Conservation (phyloP, 1,140 invertebrate species). For the Drosophila tani region DNA sequence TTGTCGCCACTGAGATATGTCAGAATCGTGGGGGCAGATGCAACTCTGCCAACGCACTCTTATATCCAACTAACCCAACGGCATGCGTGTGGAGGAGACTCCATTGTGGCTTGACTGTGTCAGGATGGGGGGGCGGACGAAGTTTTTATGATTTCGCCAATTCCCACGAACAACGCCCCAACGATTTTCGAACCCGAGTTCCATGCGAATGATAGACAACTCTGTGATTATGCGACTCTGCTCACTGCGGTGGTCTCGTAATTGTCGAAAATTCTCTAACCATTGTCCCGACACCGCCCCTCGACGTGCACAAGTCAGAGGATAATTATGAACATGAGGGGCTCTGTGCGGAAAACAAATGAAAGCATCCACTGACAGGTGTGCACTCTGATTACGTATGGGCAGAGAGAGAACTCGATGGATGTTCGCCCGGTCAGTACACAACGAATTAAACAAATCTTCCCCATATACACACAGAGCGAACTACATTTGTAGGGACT, state of each 20-base stretch:
- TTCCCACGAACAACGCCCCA: constrained; percentile 20
- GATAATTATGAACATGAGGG: constrained; percentile 50
- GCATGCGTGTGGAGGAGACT: constrained; percentile 44
- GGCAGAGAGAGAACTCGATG: neutral
- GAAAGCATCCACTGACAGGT: constrained; percentile 19
- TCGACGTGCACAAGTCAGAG: constrained; percentile 22
- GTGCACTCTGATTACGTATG: constrained; percentile 12
- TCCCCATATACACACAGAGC: neutral
- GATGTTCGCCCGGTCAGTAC: neutral
- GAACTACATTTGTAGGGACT: neutral
- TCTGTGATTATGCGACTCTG: constrained; percentile 12
- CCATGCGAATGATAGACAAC: constrained; percentile 36
- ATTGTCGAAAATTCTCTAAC: constrained; percentile 61
- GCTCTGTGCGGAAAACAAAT: constrained; percentile 12
- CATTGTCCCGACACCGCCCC: constrained; percentile 16
- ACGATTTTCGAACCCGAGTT: constrained; percentile 22
- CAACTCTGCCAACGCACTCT: neutral
- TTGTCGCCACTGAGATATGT: constrained; percentile 66
- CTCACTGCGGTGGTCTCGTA: constrained; percentile 60
- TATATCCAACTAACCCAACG: constrained; percentile 1
- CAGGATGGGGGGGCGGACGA: neutral
- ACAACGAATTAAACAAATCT: constrained; percentile 25
- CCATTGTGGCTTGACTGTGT: constrained; percentile 65
- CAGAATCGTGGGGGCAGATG: constrained; percentile 5
- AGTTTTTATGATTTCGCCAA: constrained; percentile 32